A percentile compares a stretch with the other conserved stretches of the same genome.
Conservation (phyloP, 2,888 invertebrate species). For the Balanococcus diminutus region DNA sequence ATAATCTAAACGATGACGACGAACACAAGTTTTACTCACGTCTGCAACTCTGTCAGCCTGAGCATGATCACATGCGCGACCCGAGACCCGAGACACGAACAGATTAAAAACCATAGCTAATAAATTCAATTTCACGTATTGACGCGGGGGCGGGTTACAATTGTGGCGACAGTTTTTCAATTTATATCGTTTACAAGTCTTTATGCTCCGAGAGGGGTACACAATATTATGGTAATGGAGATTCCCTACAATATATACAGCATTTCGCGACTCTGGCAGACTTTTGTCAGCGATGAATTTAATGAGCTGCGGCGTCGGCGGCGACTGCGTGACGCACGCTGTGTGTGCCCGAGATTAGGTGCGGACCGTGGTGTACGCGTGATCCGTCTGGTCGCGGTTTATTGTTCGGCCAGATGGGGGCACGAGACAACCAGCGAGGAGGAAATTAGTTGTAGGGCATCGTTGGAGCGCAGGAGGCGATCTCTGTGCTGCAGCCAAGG, state of each 20-base stretch:
- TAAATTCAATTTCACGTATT: not conserved
- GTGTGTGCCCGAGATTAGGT: not conserved
- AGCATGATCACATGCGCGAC: too few species aligned
- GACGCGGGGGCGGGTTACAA: not conserved
- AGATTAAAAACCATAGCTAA: not conserved
- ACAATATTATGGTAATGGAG: not conserved
- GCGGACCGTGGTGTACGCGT: not conserved
- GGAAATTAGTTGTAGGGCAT: constrained; percentile 31
- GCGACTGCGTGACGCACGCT: constrained; percentile 10
- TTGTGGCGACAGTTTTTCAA: constrained; percentile 3
- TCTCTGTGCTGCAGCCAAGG: not conserved
- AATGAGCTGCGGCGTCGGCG: not conserved
- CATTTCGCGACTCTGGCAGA: not conserved
- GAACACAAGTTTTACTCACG: too few species aligned
- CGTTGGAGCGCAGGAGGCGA: not conserved
- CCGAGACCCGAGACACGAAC: too few species aligned
- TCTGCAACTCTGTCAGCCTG: too few species aligned
- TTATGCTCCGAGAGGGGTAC: not conserved
- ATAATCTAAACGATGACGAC: too few species aligned
- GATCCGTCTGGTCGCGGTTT: constrained; percentile 29
- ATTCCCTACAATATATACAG: not conserved
- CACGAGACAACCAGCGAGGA: not conserved
- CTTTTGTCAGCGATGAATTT: not conserved
- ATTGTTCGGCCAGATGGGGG: not conserved
- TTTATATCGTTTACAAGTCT: not conserved